Evolutionary conservation across 2,888 invertebrate genomes (phyloP).

Genomic region (Cephus nigrinus): DNA sequence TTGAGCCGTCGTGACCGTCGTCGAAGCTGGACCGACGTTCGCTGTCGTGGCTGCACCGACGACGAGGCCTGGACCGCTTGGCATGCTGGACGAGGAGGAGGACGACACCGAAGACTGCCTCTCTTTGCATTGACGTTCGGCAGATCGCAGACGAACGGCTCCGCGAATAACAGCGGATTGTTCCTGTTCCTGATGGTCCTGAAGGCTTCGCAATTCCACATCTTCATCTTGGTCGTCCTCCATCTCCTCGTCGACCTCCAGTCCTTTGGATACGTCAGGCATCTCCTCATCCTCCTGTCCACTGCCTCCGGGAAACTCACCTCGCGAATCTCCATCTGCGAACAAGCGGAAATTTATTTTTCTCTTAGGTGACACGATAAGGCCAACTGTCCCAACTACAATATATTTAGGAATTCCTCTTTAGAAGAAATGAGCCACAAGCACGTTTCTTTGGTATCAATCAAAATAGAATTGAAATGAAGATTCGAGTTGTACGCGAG

Average conservation of each 20-base stretch:
- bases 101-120: slow-evolving; percentile 56
- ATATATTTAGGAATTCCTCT: too few relatives aligned
- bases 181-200: slow-evolving; percentile 42
- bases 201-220: slow-evolving; percentile 61
- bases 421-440: too few relatives aligned
- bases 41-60: slow-evolving; percentile 59
- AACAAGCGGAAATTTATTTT: slow-evolving; percentile 22
- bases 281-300: slow-evolving; percentile 63
- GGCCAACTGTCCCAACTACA: too few relatives aligned
- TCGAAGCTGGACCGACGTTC: slow-evolving; percentile 57
- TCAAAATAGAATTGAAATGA: neutral
- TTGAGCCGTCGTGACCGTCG: slow-evolving; percentile 71
- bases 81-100: slow-evolving; percentile 47
- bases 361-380: neutral
- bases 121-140: slow-evolving; percentile 46
- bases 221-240: slow-evolving; percentile 69
- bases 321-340: slow-evolving; percentile 68
- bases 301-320: slow-evolving; percentile 64
- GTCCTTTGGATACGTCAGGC: slow-evolving; percentile 58
- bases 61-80: slow-evolving; percentile 39
- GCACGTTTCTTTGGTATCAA: neutral
- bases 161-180: slow-evolving; percentile 46
- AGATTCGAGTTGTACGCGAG: slow-evolving; percentile 14
- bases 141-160: slow-evolving; percentile 31
- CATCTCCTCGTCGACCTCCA: slow-evolving; percentile 67